Conservation (phyloP, 2,113 vertebrate genomes). For the Natator depressus region DNA sequence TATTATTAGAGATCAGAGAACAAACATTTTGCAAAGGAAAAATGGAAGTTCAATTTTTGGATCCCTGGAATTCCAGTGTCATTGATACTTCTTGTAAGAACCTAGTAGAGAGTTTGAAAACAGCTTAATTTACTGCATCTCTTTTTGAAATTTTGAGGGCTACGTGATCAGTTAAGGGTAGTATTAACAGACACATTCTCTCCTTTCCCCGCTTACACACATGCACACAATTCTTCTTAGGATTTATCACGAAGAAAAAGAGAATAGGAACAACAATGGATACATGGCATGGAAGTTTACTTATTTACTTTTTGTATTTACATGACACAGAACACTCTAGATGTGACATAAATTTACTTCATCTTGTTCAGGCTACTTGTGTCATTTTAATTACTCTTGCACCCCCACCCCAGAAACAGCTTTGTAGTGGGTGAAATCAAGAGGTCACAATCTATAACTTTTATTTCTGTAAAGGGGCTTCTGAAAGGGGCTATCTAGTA, state of each 20-base stretch:
- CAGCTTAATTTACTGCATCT: background rate
- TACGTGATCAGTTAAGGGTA: background rate
- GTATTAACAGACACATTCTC: background rate
- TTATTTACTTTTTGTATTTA: background rate
- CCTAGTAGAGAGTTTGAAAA: background rate
- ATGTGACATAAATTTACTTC: background rate
- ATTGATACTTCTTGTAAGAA: background rate
- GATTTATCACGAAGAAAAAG: fast-evolving
- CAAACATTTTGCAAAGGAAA: background rate
- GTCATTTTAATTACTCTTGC: background rate
- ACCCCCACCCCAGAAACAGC: background rate
- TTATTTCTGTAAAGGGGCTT: background rate
- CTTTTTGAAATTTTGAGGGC: background rate
- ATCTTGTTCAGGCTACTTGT: background rate
- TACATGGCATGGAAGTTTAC: background rate
- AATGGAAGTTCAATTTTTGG: background rate
- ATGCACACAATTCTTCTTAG: fast-evolving
- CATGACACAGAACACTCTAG: background rate
- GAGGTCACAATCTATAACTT: background rate
- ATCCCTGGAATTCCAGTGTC: background rate
- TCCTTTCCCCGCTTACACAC: fast-evolving
- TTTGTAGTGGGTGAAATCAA: background rate
- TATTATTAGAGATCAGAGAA: background rate
- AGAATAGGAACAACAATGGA: background rate
- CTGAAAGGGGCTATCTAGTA: background rate